Evolutionary conservation across 2,113 vertebrate species (phyloP), one percentile per base, ranked within the genome.

Genomic region (Taxidea taxus): DNA sequence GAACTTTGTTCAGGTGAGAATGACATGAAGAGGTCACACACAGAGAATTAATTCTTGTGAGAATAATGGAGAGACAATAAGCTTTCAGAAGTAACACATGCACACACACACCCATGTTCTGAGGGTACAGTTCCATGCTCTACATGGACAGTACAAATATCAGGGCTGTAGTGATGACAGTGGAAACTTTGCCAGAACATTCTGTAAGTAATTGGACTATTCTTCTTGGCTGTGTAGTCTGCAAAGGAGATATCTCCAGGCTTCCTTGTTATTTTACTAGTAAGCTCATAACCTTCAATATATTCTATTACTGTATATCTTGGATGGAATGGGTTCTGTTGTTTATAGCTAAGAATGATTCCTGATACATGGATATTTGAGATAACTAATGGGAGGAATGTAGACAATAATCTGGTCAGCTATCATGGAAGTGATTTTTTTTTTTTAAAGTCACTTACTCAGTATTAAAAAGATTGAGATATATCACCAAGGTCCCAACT

Each of bases 351-450:
- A 34, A 88, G 75, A 54, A 27, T 23, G 44, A 7, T 54, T 94
- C 8, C 85, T 56, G 47, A n/a, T 88, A 56, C 25, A 23, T 54
- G 16, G 27, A 47, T 78, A 78, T 68, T 87, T 83, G 34, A 58
- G 31, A 23, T 88, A 70, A 62, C 27, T 16, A 64, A 49, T 82
- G 20, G 15, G 7, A 66, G 15, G 14, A 44, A 75, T 23, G 27
- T 42, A 14, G 49, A 1, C 11, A 49, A 51, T 37, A 23, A 42
- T 70, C 18, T 86, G 13, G 5, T 54, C 6, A 83, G 9, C 4
- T 6, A 83, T 23, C 25, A 47, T 2, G 66, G 51, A 85, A 87
- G 16, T 87, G 34, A 75, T 49, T 62, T 31, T 49, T 95, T 95
- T 29, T 49, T 95, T 88, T 92, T n/a, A 14, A 96, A 68, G 27